phyloP scores from a whole-genome alignment of 2,113 vertebrate genomes.

The Brachyhypopomus occidentalis region DNA sequence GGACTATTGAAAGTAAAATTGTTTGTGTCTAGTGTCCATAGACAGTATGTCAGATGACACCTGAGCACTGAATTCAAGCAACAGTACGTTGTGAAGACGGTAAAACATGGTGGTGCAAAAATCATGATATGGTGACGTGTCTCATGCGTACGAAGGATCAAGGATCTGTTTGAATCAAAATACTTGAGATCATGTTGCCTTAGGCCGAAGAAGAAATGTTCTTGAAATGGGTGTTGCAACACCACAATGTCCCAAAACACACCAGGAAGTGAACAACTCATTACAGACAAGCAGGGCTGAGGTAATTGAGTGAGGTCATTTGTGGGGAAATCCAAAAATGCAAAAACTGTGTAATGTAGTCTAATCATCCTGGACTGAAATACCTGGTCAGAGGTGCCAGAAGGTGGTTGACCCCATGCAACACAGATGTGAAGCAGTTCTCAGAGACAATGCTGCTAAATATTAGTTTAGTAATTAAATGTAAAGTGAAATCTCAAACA shows the following conservation, averaged over 20 bases:
- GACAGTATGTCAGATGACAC: slow-evolving; percentile 39
- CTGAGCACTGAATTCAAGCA: slow-evolving; percentile 44
- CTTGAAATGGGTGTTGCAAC: not conserved
- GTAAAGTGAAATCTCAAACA: not conserved
- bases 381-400: not conserved
- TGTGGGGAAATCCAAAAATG: not conserved
- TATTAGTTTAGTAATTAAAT: not conserved
- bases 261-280: slow-evolving; percentile 54
- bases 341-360: not conserved
- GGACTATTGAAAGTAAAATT: slow-evolving; percentile 39
- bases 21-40: slow-evolving; percentile 29
- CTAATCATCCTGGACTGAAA: not conserved
- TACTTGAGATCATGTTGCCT: no score
- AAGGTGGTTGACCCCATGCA: not conserved
- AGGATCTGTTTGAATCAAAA: no score
- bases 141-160: slow-evolving; percentile 3
- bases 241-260: not conserved
- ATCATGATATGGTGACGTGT: not conserved
- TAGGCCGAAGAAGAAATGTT: not conserved
- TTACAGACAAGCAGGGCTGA: not conserved
- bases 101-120: slow-evolving; percentile 44
- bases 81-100: slow-evolving; percentile 34
- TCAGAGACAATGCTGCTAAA: not conserved
- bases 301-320: not conserved
- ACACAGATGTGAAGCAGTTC: slow-evolving; percentile 13